Evolutionary conservation across 2,113 vertebrate species (phyloP).

Genomic region (Eptesicus fuscus): DNA sequence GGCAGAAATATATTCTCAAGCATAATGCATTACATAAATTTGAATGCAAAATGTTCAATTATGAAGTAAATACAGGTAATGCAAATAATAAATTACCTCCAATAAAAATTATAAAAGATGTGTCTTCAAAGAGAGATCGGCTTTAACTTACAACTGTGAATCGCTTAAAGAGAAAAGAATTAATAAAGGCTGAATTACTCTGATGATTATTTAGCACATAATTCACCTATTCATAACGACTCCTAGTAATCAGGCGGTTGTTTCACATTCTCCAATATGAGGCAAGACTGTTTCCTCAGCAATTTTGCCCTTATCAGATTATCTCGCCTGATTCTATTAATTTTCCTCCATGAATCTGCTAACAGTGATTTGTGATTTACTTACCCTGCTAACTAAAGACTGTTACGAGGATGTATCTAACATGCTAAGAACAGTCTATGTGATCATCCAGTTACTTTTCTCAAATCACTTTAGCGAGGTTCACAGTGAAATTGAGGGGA

Average conservation of each 20-base stretch:
- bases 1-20: slow-evolving; percentile 86
- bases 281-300: slow-evolving; percentile 83
- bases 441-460: slow-evolving; percentile 72
- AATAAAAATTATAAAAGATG: slow-evolving; percentile 85
- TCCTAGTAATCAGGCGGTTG: slow-evolving; percentile 80
- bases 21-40: slow-evolving; percentile 88
- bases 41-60: slow-evolving; percentile 90
- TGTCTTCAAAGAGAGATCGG: slow-evolving; percentile 83
- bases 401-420: slow-evolving; percentile 86
- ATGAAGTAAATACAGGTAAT: slow-evolving; percentile 89
- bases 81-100: slow-evolving; percentile 87
- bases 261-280: slow-evolving; percentile 76
- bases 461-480: slow-evolving; percentile 77
- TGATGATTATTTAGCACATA: slow-evolving; percentile 82
- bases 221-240: slow-evolving; percentile 82
- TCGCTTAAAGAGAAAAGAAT: slow-evolving; percentile 86
- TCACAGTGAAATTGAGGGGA: slow-evolving; percentile 73
- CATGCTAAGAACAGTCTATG: slow-evolving; percentile 74
- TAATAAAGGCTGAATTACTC: slow-evolving; percentile 85
- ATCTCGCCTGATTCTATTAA: slow-evolving; percentile 88
- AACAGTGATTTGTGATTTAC: slow-evolving; percentile 86
- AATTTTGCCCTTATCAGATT: slow-evolving; percentile 86
- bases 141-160: slow-evolving; percentile 82
- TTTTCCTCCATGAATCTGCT: slow-evolving; percentile 87
- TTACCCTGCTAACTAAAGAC: slow-evolving; percentile 84